phyloP scores from a whole-genome alignment of 2,797 vertebrate genomes.

The Rhinophrynus dorsalis region DNA sequence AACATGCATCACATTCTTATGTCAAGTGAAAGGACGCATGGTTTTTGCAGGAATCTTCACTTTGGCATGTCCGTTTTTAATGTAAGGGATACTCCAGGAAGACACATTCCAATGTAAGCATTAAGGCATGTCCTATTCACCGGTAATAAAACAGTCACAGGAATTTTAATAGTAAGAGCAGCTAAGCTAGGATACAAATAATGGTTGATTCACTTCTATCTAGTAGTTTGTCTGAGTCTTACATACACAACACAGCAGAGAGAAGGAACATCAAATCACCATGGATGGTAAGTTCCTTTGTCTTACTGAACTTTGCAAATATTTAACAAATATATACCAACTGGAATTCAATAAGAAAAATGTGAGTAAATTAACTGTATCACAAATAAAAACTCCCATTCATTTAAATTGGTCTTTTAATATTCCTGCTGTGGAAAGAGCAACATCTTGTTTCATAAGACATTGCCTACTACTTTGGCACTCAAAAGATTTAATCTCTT shows the following conservation, averaged over 20 bases:
- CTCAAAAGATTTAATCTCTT: no score
- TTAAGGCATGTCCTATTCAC: constrained; percentile 40
- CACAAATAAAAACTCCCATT: no score
- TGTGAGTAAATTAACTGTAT: no score
- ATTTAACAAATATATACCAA: no score
- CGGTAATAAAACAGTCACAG: constrained; percentile 35
- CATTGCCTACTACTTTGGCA: no score
- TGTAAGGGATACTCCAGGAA: constrained; percentile 13
- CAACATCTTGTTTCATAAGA: no score
- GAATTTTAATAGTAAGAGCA: constrained; percentile 44
- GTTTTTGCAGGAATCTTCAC: not conserved
- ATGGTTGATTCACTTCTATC: constrained; percentile 25
- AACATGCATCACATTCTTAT: not conserved
- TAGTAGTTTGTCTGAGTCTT: constrained; percentile 11
- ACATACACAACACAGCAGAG: constrained; percentile 12
- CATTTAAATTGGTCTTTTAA: no score
- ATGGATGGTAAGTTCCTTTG: constrained; percentile 38
- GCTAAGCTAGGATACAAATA: constrained; percentile 36
- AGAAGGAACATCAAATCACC: not conserved
- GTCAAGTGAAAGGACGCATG: not conserved
- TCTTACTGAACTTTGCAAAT: not conserved
- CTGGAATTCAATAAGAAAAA: no score
- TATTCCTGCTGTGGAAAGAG: no score
- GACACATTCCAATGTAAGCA: constrained; percentile 12
- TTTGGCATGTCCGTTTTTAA: constrained; percentile 2